Evolutionary conservation across 2,888 invertebrate species (phyloP).

Genomic region (Iphiclides podalirius): DNA sequence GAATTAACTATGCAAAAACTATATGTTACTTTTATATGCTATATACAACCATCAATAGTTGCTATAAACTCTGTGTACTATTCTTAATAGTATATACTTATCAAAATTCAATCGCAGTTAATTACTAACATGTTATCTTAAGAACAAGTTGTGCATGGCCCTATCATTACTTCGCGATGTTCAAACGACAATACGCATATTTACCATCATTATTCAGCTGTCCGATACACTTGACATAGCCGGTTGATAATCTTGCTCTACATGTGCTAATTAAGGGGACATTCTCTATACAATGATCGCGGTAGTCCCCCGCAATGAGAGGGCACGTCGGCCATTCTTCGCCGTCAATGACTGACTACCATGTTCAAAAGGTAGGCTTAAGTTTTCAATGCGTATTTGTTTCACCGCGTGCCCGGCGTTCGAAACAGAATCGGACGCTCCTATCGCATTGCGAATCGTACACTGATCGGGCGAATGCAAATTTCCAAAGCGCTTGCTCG

Average conservation of each 20-base stretch:
- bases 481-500: conserved; percentile 33
- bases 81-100: too few species aligned
- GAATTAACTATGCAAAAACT: too few species aligned
- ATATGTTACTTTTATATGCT: too few species aligned
- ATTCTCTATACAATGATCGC: conserved; percentile 67
- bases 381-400: conserved; percentile 64
- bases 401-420: conserved; percentile 41
- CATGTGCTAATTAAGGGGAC: conserved; percentile 75
- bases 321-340: conserved; percentile 52
- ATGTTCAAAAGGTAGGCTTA: conserved; percentile 54
- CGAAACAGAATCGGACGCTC: conserved; percentile 1
- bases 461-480: conserved; percentile 21
- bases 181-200: conserved; percentile 22
- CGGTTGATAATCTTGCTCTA: conserved; percentile 66
- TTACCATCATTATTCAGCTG: conserved; percentile 66
- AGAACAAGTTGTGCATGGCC: too few species aligned
- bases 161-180: too few species aligned
- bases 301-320: conserved; percentile 58
- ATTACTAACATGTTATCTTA: too few species aligned
- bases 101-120: too few species aligned
- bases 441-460: neutral
- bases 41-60: too few species aligned
- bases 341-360: conserved; percentile 65
- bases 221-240: conserved; percentile 53
- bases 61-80: too few species aligned